phyloP scores from a whole-genome alignment of 2,113 vertebrate genomes.

The Pitta sordida region DNA sequence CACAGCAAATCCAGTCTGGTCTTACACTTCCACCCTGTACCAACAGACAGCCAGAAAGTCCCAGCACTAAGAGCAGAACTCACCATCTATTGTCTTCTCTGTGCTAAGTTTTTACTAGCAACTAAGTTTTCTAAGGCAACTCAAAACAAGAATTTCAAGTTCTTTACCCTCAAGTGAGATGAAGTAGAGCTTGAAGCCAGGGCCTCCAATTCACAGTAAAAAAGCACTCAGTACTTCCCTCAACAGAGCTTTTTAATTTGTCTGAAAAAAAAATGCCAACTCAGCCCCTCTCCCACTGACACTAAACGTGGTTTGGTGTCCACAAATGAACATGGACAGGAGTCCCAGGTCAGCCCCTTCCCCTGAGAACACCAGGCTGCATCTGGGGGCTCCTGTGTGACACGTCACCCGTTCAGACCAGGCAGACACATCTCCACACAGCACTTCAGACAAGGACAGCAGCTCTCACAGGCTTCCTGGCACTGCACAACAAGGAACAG shows the following conservation, averaged over 20 bases:
- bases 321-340: neutral
- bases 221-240: neutral
- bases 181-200: neutral
- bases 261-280: neutral
- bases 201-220: neutral
- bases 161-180: neutral
- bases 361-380: neutral
- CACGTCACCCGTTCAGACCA: fast-evolving
- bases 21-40: neutral
- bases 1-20: neutral
- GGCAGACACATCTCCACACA: neutral
- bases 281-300: neutral
- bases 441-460: neutral
- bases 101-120: neutral
- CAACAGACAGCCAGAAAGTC: neutral
- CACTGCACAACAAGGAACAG: neutral
- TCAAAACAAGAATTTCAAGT: neutral
- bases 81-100: neutral
- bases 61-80: neutral
- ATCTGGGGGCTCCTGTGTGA: neutral
- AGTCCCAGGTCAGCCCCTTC: neutral
- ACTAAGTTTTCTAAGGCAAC: slow-evolving; percentile 15
- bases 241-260: neutral
- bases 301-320: neutral
- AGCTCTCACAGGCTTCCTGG: neutral